phyloP scores from a whole-genome alignment of 64 coral and sea anemone genomes.

The Stichodactyla mertensii region DNA sequence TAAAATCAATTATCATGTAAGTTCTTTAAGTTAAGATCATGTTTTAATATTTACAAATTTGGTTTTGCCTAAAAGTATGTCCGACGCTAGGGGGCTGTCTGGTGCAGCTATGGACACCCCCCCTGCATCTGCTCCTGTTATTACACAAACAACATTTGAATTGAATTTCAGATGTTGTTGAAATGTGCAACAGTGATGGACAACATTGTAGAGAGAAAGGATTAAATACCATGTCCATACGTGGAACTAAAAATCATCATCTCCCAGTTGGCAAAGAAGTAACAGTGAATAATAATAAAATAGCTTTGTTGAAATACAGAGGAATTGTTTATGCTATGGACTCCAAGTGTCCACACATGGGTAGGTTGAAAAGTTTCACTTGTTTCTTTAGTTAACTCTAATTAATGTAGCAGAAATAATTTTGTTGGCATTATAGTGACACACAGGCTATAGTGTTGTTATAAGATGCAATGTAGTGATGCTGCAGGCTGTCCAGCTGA shows the following conservation, averaged over 20 bases:
- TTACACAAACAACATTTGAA: not conserved
- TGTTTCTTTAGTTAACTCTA: not conserved
- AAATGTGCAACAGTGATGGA: not conserved
- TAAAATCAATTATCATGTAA: no score
- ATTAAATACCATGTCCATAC: not conserved
- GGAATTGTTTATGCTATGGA: conserved; percentile 83
- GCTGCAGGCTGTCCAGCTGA: no score
- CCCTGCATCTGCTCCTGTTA: not conserved
- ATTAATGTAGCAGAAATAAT: no score
- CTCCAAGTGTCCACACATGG: conserved; percentile 83
- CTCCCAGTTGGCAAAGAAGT: conserved; percentile 32
- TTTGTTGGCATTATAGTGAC: no score
- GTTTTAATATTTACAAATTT: no score
- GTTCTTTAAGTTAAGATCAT: no score
- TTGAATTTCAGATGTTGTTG: conserved; percentile 12
- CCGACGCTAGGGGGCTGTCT: not conserved
- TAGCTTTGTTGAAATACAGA: conserved; percentile 74
- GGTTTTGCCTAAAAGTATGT: no score
- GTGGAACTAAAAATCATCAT: not conserved
- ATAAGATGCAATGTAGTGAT: no score
- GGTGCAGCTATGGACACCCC: no score
- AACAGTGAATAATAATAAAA: conserved; percentile 51
- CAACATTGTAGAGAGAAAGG: not conserved
- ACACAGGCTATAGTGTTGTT: no score
- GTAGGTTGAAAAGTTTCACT: conserved; percentile 19